Conservation (phyloP, 2,797 vertebrate species). For the Naso thynnoides region DNA sequence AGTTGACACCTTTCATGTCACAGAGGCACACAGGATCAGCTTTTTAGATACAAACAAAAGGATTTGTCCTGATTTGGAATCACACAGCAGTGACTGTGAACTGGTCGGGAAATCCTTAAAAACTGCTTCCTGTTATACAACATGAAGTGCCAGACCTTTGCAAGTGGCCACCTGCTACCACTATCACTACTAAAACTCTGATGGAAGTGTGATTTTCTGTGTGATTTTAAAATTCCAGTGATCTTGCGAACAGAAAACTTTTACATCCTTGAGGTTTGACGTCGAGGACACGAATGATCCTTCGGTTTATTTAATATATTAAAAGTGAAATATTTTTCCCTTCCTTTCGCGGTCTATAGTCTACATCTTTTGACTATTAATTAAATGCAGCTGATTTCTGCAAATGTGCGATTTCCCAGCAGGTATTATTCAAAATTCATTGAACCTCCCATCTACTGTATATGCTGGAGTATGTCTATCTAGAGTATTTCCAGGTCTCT, state of each 20-base stretch:
- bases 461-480: constrained; percentile 43
- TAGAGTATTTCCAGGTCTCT: constrained; percentile 43
- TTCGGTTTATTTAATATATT: not conserved
- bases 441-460: constrained; percentile 52
- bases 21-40: not conserved
- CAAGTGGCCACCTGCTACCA: constrained; percentile 26
- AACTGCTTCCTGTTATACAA: constrained; percentile 22
- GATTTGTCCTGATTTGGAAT: constrained; percentile 7
- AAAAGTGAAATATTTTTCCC: not conserved
- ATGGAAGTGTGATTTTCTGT: not conserved
- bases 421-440: constrained; percentile 43
- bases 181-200: not conserved
- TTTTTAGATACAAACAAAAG: constrained; percentile 3
- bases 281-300: not conserved
- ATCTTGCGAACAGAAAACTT: not conserved
- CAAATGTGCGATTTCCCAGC: constrained; percentile 30
- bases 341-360: not conserved
- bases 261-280: not conserved
- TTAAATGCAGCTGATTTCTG: constrained; percentile 28
- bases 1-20: not conserved
- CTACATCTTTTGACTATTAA: constrained; percentile 33
- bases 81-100: not conserved
- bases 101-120: constrained; percentile 13
- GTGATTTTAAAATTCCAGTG: not conserved
- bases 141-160: constrained; percentile 1